Conservation (phyloP, 1,140 invertebrate species). For the Pogonomyrmex californicus region DNA sequence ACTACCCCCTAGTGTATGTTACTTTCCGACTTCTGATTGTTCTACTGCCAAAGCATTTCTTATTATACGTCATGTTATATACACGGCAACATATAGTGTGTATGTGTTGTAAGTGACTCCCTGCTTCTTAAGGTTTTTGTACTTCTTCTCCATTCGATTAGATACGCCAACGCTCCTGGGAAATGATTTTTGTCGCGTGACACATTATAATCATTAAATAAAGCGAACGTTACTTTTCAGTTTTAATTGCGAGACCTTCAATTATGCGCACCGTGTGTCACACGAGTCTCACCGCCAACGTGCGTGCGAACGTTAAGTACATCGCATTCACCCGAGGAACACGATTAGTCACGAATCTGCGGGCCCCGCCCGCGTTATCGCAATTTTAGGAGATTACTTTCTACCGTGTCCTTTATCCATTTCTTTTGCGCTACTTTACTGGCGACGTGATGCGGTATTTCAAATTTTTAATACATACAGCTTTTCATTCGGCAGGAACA, state of each 20-base stretch:
- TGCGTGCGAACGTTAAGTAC: background rate
- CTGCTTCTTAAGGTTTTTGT: conserved; percentile 72
- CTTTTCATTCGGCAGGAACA: conserved; percentile 28
- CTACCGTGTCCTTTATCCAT: background rate
- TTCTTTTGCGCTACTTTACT: conserved; percentile 12
- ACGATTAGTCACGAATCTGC: background rate
- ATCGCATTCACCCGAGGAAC: background rate
- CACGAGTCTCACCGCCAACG: conserved; percentile 15
- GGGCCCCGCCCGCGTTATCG: background rate
- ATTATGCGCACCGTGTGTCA: conserved; percentile 33
- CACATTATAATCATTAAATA: conserved; percentile 63
- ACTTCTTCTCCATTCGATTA: conserved; percentile 64
- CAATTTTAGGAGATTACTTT: conserved; percentile 20
- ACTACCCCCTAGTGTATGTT: conserved; percentile 63
- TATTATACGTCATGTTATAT: conserved; percentile 61
- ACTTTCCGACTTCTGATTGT: conserved; percentile 70
- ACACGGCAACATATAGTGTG: conserved; percentile 60
- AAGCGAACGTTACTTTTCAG: conserved; percentile 69
- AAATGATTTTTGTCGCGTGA: conserved; percentile 65
- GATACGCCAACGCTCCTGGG: conserved; percentile 55
- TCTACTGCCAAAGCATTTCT: conserved; percentile 76
- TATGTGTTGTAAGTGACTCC: conserved; percentile 65
- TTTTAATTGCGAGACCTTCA: conserved; percentile 64
- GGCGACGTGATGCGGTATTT: background rate
- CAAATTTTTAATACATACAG: background rate